phyloP scores from a whole-genome alignment of 2,113 vertebrate species.

The Enhydra lutris region DNA sequence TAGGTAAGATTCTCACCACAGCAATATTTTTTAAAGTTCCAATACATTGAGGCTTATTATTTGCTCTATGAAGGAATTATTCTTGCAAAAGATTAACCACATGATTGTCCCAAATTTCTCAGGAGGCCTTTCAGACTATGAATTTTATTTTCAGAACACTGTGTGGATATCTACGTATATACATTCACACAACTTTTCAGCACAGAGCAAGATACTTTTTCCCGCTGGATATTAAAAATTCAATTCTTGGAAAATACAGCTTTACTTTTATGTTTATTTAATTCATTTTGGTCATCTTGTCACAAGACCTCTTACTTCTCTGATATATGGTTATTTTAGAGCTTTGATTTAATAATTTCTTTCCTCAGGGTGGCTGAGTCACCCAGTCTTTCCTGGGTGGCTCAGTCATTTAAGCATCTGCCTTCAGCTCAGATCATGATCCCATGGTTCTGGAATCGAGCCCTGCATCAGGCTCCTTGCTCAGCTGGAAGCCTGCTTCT shows the following conservation, averaged over 20 bases:
- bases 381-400: too few relatives aligned
- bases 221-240: not conserved
- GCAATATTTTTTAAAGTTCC: not conserved
- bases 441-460: too few relatives aligned
- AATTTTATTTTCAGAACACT: not conserved
- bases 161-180: not conserved
- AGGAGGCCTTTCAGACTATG: not conserved
- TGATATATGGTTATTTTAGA: not conserved
- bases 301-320: not conserved
- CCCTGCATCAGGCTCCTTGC: too few relatives aligned
- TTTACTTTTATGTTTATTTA: constrained; percentile 2
- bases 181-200: not conserved
- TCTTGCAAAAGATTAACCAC: not conserved
- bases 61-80: not conserved
- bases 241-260: not conserved
- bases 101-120: not conserved
- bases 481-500: too few relatives aligned
- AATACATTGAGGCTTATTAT: not conserved
- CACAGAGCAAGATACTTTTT: not conserved
- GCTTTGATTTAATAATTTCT: not conserved
- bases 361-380: not conserved
- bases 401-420: too few relatives aligned
- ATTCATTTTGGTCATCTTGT: not conserved
- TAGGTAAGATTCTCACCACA: not conserved
- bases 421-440: too few relatives aligned